A percentile compares a stretch with the other conserved stretches of the same genome.
These are phyloP conservation scores for Thaleichthys pacificus DNA, from an alignment of 2,797 vertebrate genomes.

Conservation along the genomic window DNA sequence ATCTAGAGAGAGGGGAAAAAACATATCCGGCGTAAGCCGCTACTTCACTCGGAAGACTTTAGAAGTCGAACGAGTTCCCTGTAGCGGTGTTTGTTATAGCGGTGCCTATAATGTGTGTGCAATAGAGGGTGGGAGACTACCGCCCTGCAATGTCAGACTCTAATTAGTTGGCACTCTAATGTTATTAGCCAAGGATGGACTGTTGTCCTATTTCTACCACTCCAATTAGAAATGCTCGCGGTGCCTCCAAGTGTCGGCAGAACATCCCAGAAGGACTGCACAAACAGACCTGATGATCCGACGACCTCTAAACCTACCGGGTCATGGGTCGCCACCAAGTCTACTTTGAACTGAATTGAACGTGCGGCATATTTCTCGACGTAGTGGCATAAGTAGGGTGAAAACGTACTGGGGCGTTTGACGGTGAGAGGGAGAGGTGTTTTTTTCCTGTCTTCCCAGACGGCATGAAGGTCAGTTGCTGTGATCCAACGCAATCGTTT, in stretches of 20 bases:
- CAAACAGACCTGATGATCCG: no score
- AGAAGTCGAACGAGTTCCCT: constrained; percentile 58
- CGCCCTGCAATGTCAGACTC: constrained; percentile 48
- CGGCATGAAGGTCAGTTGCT: not conserved
- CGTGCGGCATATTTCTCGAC: no score
- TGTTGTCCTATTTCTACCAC: constrained; percentile 38
- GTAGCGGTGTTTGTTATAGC: constrained; percentile 37
- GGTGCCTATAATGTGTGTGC: constrained; percentile 49
- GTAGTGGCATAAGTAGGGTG: no score
- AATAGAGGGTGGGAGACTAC: constrained; percentile 19
- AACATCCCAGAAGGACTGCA: no score
- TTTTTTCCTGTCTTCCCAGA: not conserved
- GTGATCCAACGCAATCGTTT: constrained; percentile 43
- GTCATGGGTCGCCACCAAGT: no score
- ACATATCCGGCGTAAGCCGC: constrained; percentile 56
- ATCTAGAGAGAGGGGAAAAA: constrained; percentile 54
- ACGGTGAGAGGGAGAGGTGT: not conserved
- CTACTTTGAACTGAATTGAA: no score
- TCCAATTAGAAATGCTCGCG: no score
- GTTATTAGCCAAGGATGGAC: no score
- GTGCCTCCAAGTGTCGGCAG: no score
- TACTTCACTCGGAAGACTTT: constrained; percentile 62
- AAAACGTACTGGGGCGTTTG: not conserved
- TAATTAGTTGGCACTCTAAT: constrained; percentile 71
- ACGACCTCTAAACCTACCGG: no score